Base-by-base conservation (phyloP, 92 coral and sea anemone genomes). In the Metridium senile region DNA sequence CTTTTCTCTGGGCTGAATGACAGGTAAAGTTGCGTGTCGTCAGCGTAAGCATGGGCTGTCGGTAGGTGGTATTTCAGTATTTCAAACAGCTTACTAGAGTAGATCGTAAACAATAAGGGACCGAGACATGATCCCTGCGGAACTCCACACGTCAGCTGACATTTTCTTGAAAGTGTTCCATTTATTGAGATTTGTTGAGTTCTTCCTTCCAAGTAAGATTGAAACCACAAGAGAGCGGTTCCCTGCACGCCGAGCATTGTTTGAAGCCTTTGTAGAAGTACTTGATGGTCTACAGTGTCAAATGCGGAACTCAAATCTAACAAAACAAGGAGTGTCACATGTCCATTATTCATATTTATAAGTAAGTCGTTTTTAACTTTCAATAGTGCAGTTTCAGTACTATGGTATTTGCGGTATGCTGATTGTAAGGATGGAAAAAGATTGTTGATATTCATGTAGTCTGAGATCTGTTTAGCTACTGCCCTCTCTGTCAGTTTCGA, bases 21-120 rank as follows among this genome's bases (percentile, higher is more conserved):
- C 77, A 79, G 20, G 28, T 79, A 79, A 31, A 85, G 19, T 58
- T 84, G 84, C 26, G 79, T 85, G 54, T 85, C 85, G 26, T 80
- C 85, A 1, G 85, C 85, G 63, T 72, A 81, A 9, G 67, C 17
- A 23, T 81, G 74, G 11, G n/a, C 79, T 45, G 72, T 62, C 1
- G 79, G 79, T 16, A 81, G 43, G 56, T 63, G 79, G 2, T 32
- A 62, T 30, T 21, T 20, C 25, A 81, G 6, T 23, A 81, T 63
- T 7, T 81, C 53, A 23, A 81, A 71, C 79, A 71, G 79, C 64
- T 72, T 61, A 65, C 70, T 69, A 2, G 33, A 16, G 43, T 79
- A 79, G 46, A 79, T 57, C 20, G 46, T 69, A 25, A 69, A 79
- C 54, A 70, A 49, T 1, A 79, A 58, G 18, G 77, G 81, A 9